phyloP scores from a whole-genome alignment of 2,113 vertebrate species.

The Nesoenas mayeri region DNA sequence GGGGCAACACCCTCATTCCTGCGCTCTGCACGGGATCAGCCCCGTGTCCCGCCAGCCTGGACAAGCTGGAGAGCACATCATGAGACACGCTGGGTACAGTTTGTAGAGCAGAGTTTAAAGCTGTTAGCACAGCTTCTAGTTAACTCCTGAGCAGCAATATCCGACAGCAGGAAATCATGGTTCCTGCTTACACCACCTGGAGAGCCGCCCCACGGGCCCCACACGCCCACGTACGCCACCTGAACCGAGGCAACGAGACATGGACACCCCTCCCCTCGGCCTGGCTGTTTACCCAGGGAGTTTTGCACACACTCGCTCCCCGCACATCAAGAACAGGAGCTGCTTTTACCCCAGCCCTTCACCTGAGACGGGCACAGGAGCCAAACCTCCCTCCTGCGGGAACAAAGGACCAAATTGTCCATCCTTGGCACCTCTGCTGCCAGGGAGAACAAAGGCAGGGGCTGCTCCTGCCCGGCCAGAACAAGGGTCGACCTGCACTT shows the following conservation, averaged over 20 bases:
- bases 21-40: background rate
- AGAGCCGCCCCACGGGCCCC: background rate
- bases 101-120: slow-evolving; percentile 13
- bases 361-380: background rate
- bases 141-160: background rate
- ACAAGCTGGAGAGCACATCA: background rate
- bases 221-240: background rate
- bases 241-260: fast-evolving
- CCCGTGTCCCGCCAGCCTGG: background rate
- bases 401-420: background rate
- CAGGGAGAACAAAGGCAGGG: background rate
- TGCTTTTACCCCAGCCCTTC: background rate
- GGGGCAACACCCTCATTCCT: background rate
- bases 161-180: background rate
- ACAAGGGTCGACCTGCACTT: background rate
- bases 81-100: background rate
- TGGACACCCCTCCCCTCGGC: background rate
- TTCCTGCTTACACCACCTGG: background rate
- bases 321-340: background rate
- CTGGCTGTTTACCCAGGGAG: background rate
- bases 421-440: background rate
- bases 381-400: background rate
- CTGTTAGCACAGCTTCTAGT: background rate
- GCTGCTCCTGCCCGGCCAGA: background rate
- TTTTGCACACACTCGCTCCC: background rate